Evolutionary conservation across 2,888 invertebrate species (phyloP).

Genomic region (Corbicula japonica): DNA sequence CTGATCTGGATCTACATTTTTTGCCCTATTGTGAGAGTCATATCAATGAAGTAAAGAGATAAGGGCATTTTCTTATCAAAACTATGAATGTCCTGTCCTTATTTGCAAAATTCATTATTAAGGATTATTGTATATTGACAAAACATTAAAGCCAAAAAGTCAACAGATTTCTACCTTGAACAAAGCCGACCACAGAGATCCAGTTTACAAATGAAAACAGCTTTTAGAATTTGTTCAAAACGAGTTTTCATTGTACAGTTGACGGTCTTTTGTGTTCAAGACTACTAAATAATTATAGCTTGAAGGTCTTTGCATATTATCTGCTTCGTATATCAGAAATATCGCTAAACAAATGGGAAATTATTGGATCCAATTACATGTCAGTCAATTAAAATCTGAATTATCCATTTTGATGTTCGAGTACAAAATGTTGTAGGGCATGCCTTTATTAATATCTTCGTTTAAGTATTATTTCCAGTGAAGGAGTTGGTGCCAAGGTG

Average conservation of each 20-base stretch:
- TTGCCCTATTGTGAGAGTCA: too few species aligned
- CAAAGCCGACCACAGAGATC: not conserved
- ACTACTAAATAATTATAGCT: slow-evolving; percentile 45
- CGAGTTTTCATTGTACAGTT: slow-evolving; percentile 23
- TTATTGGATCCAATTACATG: slow-evolving; percentile 37
- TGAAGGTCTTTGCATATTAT: slow-evolving; percentile 48
- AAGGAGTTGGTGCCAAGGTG: too few species aligned
- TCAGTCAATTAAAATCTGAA: slow-evolving; percentile 29
- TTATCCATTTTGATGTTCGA: slow-evolving; percentile 26
- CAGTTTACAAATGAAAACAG: slow-evolving; percentile 3
- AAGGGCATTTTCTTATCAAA: too few species aligned
- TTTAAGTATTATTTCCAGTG: too few species aligned
- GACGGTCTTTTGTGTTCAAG: slow-evolving; percentile 25
- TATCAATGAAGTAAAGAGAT: too few species aligned
- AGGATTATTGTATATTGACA: slow-evolving; percentile 18
- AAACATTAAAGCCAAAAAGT: slow-evolving; percentile 28
- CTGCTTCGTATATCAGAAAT: slow-evolving; percentile 31
- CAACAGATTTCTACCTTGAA: slow-evolving; percentile 21
- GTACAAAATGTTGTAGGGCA: too few species aligned
- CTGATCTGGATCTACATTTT: too few species aligned
- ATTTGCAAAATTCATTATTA: too few species aligned
- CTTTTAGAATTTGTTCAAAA: slow-evolving; percentile 25
- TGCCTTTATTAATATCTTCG: too few species aligned
- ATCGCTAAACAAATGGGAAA: slow-evolving; percentile 48
- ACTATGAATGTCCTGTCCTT: too few species aligned